Base-by-base conservation (phyloP, 2,888 invertebrate genomes). In the Steinernema carpocapsae region DNA sequence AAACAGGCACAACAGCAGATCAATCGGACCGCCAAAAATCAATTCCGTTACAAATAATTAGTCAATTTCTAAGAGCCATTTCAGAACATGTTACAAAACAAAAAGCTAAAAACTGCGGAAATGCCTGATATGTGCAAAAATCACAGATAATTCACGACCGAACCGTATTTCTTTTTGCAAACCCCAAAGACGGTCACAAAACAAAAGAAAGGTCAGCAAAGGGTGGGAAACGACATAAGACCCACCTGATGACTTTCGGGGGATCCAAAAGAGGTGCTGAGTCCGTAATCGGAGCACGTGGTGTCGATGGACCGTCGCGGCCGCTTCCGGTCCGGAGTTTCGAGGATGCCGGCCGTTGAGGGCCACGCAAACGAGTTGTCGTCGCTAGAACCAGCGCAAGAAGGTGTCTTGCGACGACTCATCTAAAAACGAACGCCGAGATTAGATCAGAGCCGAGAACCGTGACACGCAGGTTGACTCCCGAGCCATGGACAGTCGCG, bases 321-420 rank as follows among this genome's bases (percentile, higher is more conserved):
- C 32, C 64, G 22, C 32, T 64, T 64, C 37, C 64, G 24, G 37
- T 64, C 64, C 14, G 64, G 64, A 6, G 64, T 64, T 32, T 64
- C 64, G 4, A 64, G 19, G 14, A 64, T 64, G 2, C 29, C 64
- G 19, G 64, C 64, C 32, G 64, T 64, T 64, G 64, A 64, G 32
- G 64, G 64, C 64, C 64, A 64, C 26, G 29, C 29, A 32, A 64
- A 26, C 17, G 32, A 17, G 32, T 64, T 64, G 64, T 64, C 64
- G 64, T 64, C 64, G 64, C 64, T 64, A 32, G 64, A 64, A 37
- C 64, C 64, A 64, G 64, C 64, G 17, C 26, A 64, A 64, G 64
- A 64, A 64, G 64, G 64, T 17, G 64, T 37, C 37, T 64, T 64
- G 64, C 64, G 64, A 64, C 64, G 64, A 64, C 64, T 64, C 64